Percentiles rank a stretch among this genome's conserved stretches.
These are phyloP conservation scores for Heliconius melpomene DNA, from an alignment of 1,140 invertebrate genomes.

Conservation along the genomic window DNA sequence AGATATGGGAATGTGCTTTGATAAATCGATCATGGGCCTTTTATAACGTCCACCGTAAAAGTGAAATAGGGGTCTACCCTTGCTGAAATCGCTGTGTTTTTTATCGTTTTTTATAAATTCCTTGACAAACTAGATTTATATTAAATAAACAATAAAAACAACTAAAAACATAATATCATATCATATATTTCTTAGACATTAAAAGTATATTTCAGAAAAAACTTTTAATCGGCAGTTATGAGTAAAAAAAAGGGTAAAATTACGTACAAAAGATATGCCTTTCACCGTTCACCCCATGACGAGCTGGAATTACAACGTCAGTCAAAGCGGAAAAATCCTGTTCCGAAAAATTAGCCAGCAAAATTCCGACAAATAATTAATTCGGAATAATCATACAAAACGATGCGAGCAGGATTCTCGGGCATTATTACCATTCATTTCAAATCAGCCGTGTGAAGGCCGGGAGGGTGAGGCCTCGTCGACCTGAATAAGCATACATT, in stretches of 20 bases:
- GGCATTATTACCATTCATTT: slow-evolving; percentile 81
- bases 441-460: slow-evolving; percentile 77
- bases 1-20: slow-evolving; percentile 56
- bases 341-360: slow-evolving; percentile 80
- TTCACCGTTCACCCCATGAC: slow-evolving; percentile 63
- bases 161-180: not conserved
- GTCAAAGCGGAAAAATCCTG: slow-evolving; percentile 79
- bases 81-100: not conserved
- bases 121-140: not conserved
- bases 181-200: not conserved
- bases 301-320: slow-evolving; percentile 79
- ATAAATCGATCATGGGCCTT: slow-evolving; percentile 43
- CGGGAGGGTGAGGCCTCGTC: slow-evolving; percentile 61
- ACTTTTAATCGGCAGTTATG: not conserved
- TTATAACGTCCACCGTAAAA: slow-evolving; percentile 33
- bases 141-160: not conserved
- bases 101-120: not conserved
- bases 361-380: slow-evolving; percentile 81
- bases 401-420: slow-evolving; percentile 77
- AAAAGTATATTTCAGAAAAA: not conserved
- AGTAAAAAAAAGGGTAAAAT: slow-evolving; percentile 26
- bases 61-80: slow-evolving; percentile 18
- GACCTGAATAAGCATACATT: slow-evolving; percentile 81
- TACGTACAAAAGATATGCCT: slow-evolving; percentile 38
- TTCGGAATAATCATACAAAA: slow-evolving; percentile 81